Percentiles rank a stretch among this genome's conserved stretches.
phyloP scores from a whole-genome alignment of 1,140 invertebrate genomes.

The Babylonia areolata region DNA sequence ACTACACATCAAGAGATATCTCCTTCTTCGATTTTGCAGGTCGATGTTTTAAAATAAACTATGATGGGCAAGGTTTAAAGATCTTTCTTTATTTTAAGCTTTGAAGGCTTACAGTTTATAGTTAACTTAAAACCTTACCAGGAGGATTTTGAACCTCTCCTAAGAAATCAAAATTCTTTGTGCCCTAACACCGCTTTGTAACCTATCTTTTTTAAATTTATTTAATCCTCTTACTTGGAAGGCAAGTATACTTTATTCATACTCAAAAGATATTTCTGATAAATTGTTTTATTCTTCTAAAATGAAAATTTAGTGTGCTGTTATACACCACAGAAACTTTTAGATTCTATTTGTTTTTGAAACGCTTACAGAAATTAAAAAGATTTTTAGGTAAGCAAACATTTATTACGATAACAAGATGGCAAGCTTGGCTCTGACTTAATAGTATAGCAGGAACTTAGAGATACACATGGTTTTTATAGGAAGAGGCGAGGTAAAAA shows the following conservation, averaged over 20 bases:
- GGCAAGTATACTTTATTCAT: slow-evolving; percentile 10
- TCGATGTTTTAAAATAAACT: too few relatives aligned
- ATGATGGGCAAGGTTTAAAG: background rate
- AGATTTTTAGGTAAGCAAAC: too few relatives aligned
- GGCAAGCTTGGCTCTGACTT: slow-evolving; percentile 16
- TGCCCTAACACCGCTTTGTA: slow-evolving; percentile 25
- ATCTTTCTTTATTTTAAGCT: slow-evolving; percentile 13
- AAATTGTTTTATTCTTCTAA: background rate
- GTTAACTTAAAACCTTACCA: slow-evolving; percentile 33
- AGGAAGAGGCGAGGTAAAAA: too few relatives aligned
- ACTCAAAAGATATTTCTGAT: slow-evolving; percentile 18
- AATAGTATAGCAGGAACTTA: too few relatives aligned
- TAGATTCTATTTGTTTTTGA: too few relatives aligned
- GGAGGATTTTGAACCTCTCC: background rate
- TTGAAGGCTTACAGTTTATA: slow-evolving; percentile 35
- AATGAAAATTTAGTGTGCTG: slow-evolving; percentile 7
- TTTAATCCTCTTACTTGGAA: slow-evolving; percentile 28
- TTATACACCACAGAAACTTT: background rate
- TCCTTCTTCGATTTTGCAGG: too few relatives aligned
- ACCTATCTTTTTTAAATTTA: slow-evolving; percentile 16
- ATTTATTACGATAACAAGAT: too few relatives aligned
- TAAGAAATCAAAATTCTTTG: slow-evolving; percentile 30
- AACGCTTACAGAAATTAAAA: too few relatives aligned
- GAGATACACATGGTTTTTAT: too few relatives aligned
- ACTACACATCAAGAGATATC: too few relatives aligned